Evolutionary conservation across 2,797 vertebrate genomes (phyloP).

Genomic region (Gambusia yucatana): DNA sequence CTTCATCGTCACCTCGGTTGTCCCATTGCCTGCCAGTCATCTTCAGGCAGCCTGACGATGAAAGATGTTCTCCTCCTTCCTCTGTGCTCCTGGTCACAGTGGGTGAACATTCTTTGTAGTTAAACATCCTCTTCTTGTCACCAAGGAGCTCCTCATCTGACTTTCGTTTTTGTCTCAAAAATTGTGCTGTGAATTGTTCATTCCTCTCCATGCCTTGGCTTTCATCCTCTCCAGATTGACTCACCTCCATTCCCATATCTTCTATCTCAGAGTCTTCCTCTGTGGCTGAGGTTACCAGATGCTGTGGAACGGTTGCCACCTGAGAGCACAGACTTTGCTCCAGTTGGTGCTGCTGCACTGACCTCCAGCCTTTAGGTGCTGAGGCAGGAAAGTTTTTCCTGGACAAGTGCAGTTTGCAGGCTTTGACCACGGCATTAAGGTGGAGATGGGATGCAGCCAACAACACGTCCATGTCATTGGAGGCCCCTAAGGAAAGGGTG

Average conservation of each 20-base stretch:
- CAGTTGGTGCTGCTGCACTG: conserved; percentile 84
- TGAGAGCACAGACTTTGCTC: not conserved
- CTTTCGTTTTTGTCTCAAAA: conserved; percentile 87
- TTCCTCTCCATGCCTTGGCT: conserved; percentile 61
- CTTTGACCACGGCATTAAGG: conserved; percentile 94
- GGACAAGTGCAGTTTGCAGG: conserved; percentile 96
- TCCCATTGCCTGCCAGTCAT: conserved; percentile 43
- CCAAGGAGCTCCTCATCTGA: conserved; percentile 78
- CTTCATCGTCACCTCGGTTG: conserved; percentile 27
- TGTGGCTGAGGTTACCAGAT: conserved; percentile 83
- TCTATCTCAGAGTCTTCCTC: conserved; percentile 68
- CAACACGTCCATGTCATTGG: conserved; percentile 97
- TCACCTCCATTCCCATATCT: conserved; percentile 73
- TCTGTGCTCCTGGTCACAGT: conserved; percentile 73
- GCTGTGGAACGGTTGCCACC: conserved; percentile 18
- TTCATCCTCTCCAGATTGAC: conserved; percentile 75
- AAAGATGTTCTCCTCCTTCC: conserved; percentile 77
- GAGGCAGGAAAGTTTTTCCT: conserved; percentile 92
- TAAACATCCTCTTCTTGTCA: conserved; percentile 78
- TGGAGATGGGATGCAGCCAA: conserved; percentile 96
- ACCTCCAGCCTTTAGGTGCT: conserved; percentile 84
- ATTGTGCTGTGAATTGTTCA: conserved; percentile 78
- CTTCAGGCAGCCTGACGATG: conserved; percentile 84
- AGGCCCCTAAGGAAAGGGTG: conserved; percentile 90
- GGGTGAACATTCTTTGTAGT: conserved; percentile 65